phyloP scores from a whole-genome alignment of 2,797 vertebrate genomes.

The Takifugu ocellatus region DNA sequence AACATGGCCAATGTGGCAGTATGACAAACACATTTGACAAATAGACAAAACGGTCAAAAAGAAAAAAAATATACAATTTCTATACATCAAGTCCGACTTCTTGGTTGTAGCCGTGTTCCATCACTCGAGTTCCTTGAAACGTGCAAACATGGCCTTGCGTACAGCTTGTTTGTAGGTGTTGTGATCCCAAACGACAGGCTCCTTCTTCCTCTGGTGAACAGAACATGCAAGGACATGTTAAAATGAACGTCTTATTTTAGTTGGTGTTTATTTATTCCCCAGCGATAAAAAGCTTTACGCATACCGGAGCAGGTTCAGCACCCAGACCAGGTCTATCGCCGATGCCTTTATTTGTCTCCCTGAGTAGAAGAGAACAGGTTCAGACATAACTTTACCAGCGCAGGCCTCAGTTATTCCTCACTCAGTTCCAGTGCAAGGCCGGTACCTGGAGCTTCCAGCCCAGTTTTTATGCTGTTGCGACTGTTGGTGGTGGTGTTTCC shows the following conservation, averaged over 20 bases:
- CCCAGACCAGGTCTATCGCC: conserved; percentile 79
- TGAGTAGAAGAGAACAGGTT: conserved; percentile 20
- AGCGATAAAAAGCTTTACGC: conserved; percentile 14
- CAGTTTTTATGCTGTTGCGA: conserved; percentile 64
- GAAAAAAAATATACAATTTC: conserved; percentile 18
- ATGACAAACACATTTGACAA: conserved; percentile 35
- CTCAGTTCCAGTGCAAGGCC: neutral
- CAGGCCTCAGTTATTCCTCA: neutral
- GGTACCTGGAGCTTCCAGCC: conserved; percentile 74
- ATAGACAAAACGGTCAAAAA: conserved; percentile 30
- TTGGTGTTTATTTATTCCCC: neutral
- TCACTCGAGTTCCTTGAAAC: conserved; percentile 95
- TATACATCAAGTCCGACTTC: conserved; percentile 38
- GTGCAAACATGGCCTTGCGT: conserved; percentile 95
- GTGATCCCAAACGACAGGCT: conserved; percentile 79
- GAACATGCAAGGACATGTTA: neutral
- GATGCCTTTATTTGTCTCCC: conserved; percentile 68
- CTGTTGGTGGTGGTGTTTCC: conserved; percentile 67
- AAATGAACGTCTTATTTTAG: neutral
- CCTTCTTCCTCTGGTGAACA: conserved; percentile 77
- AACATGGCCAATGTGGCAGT: conserved; percentile 23
- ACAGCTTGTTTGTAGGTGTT: conserved; percentile 91
- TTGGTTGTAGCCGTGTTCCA: conserved; percentile 28
- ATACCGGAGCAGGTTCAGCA: conserved; percentile 67
- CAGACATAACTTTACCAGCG: neutral